Base-by-base conservation (phyloP, 64 coral and sea anemone genomes). In the Catalaphyllia jardinei region DNA sequence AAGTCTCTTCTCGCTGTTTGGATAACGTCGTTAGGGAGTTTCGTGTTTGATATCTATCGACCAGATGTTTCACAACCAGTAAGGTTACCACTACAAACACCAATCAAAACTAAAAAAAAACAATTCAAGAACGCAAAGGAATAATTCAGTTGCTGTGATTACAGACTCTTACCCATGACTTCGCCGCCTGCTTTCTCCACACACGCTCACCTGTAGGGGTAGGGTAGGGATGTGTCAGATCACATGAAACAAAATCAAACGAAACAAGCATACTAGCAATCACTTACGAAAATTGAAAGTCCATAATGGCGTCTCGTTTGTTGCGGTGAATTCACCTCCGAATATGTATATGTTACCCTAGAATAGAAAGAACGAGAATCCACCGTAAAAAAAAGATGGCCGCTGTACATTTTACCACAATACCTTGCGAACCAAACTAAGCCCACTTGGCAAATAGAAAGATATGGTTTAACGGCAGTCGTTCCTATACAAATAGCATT, bases 291-390 rank as follows among this genome's bases (percentile, higher is more conserved):
- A 89, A 79, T 93, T 88, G 73, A 96, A 96, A 60, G 82, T 89
- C 94, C 90, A 95, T 74, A 95, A 82, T 10, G 88, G 97, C 82
- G 80, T 95, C 25, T 93, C 93, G 33, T 76, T 88, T 6, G 86
- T 88, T 15, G 97, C 79, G 20, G 94, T 95, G 74, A 99, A 99
- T 60, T 95, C 96, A 78, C 96, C 96, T 64, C 96, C 96, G 87
- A 95, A 98, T 29, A 98, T 62, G 72, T 87, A 92, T 88, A 98
- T 92, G 46, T 88, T 88, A 78, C 93, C 91, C 96, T 98, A 64
- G 3, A 77, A 84, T 74, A 49, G n/a, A 63, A 50, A 94, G 29
- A 65, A 24, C 86, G 5, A 55, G 8, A 29, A 46, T n/a, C n/a
- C n/a, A n/a, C n/a, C n/a, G n/a, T n/a, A n/a, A n/a, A n/a, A n/a